A percentile compares a stretch with the other conserved stretches of the same genome.
Evolutionary conservation across 1,140 invertebrate genomes (phyloP).

Genomic region (Penaeus indicus): DNA sequence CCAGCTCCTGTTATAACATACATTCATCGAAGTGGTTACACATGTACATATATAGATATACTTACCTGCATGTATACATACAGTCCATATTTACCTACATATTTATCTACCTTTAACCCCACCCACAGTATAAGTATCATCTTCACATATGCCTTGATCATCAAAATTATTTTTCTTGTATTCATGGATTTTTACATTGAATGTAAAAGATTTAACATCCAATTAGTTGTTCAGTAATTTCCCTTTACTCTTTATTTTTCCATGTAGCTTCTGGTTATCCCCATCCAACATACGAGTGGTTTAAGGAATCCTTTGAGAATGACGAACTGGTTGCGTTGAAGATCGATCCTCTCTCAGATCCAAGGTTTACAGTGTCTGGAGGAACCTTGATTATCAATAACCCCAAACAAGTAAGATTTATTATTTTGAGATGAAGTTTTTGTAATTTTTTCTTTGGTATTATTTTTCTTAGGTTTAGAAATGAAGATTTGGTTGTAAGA

Average conservation of each 20-base stretch:
- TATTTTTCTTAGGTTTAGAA: too few species aligned
- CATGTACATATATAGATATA: too few species aligned
- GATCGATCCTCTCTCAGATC: constrained; percentile 83
- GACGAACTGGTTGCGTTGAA: constrained; percentile 78
- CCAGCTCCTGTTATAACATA: too few species aligned
- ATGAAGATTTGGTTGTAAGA: too few species aligned
- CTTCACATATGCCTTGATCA: too few species aligned
- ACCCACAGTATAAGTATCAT: too few species aligned
- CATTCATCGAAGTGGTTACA: too few species aligned
- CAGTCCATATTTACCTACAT: too few species aligned
- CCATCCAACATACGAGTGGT: constrained; percentile 92
- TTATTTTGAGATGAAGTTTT: not conserved
- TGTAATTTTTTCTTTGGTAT: constrained; percentile 62
- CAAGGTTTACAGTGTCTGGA: constrained; percentile 88
- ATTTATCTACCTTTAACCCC: too few species aligned
- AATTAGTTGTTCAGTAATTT: not conserved
- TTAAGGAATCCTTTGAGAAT: constrained; percentile 87
- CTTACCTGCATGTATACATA: too few species aligned
- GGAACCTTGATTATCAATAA: constrained; percentile 90
- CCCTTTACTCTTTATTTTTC: not conserved
- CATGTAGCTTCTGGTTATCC: constrained; percentile 93
- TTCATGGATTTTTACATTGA: not conserved
- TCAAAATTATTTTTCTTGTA: too few species aligned
- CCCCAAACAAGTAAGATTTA: constrained; percentile 78
- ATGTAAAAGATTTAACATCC: not conserved